Evolutionary conservation across 2,888 invertebrate genomes (phyloP), one percentile per base, ranked within the genome.

Genomic region (Nymphalis polychloros): DNA sequence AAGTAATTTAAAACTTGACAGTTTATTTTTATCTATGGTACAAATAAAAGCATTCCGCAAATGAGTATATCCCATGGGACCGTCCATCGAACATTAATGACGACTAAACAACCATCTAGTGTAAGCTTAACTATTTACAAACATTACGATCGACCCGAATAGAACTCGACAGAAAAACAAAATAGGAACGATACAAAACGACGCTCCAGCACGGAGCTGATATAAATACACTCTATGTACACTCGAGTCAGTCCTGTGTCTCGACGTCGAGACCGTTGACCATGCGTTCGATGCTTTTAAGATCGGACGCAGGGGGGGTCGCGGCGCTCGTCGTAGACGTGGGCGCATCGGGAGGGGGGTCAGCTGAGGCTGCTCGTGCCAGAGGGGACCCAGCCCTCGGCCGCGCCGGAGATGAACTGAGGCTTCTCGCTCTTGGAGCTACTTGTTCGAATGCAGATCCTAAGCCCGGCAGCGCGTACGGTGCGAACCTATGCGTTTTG

Each of bases 221-320:
- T 85, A 88, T 90, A 90, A 91, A 91, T 89, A 92, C 86, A 90
- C 84, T 86, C 86, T 92, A 92, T 92, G 78, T 92, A 92, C 92
- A 92, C 70, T 78, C 77, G 78, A 84, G 83, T 91, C 90, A 92
- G 89, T 92, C 92, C 91, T 87, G 94, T 76, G 95, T 94, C 86
- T 97, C 97, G 76, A 97, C 97, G 87, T 98, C 98, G 74, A 98
- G 93, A 19, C 98, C 98, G 90, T 98, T 98, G 77, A 98, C 98
- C 98, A 98, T 98, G 87, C 98, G 97, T 92, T 98, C 98, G 93
- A 98, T 98, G 88, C 96, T 98, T 91, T 98, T 98, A 77, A 98
- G 94, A 90, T 98, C 98, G 72, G 95, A 96, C 55, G 96, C 94
- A 49, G 94, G 94, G 73, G 93, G 94, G 73, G 94, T 95, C 46